Conservation (phyloP, 1,140 invertebrate species). For the Papilio helenus region DNA sequence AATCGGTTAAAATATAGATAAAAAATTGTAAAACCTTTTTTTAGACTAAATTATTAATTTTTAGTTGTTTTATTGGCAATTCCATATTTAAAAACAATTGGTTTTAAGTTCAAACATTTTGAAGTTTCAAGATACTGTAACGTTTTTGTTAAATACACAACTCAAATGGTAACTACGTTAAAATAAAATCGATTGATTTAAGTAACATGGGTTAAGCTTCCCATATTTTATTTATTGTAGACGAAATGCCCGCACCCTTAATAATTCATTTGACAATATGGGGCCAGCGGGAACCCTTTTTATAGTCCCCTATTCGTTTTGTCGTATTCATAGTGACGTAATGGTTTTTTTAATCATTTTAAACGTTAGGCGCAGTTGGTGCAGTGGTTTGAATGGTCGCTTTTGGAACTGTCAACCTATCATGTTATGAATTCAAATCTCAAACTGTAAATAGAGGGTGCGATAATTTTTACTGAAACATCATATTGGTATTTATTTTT, state of each 20-base stretch:
- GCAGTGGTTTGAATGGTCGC: constrained; percentile 11
- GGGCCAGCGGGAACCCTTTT: constrained; percentile 56
- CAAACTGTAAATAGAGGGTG: neutral
- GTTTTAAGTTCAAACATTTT: too few relatives aligned
- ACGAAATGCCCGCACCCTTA: constrained; percentile 56
- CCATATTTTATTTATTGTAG: constrained; percentile 70
- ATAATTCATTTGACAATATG: constrained; percentile 57
- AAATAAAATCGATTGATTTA: constrained; percentile 4
- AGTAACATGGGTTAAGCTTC: constrained; percentile 32
- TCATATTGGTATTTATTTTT: neutral
- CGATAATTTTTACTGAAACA: neutral
- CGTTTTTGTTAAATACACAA: neutral
- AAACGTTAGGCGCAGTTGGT: neutral
- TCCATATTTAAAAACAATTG: too few relatives aligned
- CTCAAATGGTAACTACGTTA: neutral
- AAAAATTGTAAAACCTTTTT: too few relatives aligned
- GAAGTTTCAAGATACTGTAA: neutral
- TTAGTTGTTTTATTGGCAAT: too few relatives aligned
- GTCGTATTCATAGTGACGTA: constrained; percentile 37
- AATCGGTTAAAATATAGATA: too few relatives aligned
- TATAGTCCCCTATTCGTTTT: constrained; percentile 26
- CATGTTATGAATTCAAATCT: constrained; percentile 3
- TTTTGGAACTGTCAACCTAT: neutral
- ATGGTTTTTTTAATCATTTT: constrained; percentile 33
- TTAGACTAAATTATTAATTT: too few relatives aligned